Conservation (phyloP, 2,113 vertebrate species). For the Periophthalmodon schlosseri region DNA sequence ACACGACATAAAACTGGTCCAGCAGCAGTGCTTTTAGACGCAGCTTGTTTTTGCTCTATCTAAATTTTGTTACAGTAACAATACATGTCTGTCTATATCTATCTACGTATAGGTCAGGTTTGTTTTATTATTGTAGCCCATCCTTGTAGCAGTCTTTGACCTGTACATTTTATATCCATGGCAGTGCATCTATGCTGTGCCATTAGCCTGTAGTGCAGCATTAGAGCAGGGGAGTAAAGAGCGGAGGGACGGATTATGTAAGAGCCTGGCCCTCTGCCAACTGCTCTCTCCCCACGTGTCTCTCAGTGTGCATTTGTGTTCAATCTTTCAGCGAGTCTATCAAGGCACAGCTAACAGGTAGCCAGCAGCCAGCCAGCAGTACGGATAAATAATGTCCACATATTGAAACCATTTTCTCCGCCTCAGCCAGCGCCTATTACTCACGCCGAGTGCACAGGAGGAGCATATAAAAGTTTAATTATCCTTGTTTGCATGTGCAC, state of each 20-base stretch:
- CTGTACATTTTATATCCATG: slow-evolving; percentile 15
- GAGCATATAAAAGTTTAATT: slow-evolving; percentile 59
- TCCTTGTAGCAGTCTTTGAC: slow-evolving; percentile 26
- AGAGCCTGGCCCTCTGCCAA: slow-evolving; percentile 66
- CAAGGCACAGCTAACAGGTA: slow-evolving; percentile 65
- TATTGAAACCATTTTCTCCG: slow-evolving; percentile 66
- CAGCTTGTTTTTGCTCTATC: no score
- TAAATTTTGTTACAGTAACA: no score
- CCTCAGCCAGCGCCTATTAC: slow-evolving; percentile 43
- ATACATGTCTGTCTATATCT: no score
- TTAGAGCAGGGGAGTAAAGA: slow-evolving; percentile 51
- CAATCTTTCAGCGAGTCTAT: slow-evolving; percentile 51
- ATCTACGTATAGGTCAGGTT: background rate
- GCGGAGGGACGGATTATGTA: slow-evolving; percentile 74
- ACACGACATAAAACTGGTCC: no score
- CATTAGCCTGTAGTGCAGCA: slow-evolving; percentile 27
- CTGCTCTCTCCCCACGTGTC: slow-evolving; percentile 15
- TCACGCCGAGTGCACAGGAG: slow-evolving; percentile 57
- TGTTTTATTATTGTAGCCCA: slow-evolving; percentile 23
- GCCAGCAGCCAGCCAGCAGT: slow-evolving; percentile 42
- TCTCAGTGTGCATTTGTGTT: slow-evolving; percentile 33
- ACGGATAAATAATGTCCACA: slow-evolving; percentile 64
- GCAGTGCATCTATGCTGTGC: background rate
- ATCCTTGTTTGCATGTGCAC: slow-evolving; percentile 40
- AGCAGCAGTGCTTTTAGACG: no score